phyloP scores from a whole-genome alignment of 1,140 invertebrate genomes.

The Ptiloglossa arizonensis region DNA sequence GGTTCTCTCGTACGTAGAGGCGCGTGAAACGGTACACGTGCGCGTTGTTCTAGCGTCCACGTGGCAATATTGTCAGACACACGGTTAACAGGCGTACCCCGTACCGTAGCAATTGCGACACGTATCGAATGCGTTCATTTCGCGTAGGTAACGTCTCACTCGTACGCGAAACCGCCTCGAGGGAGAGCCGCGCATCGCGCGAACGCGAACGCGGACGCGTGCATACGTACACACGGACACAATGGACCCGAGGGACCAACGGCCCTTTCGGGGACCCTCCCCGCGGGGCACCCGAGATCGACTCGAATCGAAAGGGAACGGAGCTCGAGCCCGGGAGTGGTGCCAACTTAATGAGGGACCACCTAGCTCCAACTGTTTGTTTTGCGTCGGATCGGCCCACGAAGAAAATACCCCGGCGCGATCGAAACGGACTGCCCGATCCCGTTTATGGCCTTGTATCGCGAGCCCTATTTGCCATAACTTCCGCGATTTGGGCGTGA shows the following conservation, averaged over 20 bases:
- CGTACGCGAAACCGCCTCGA: constrained; percentile 10
- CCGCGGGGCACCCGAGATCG: constrained; percentile 57
- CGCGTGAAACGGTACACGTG: constrained; percentile 39
- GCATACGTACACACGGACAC: constrained; percentile 31
- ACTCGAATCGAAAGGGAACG: constrained; percentile 63
- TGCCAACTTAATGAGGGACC: constrained; percentile 74
- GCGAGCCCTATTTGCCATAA: constrained; percentile 59
- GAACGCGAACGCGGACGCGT: not conserved
- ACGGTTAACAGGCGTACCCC: constrained; percentile 13
- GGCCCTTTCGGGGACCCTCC: constrained; percentile 50
- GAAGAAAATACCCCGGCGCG: constrained; percentile 41
- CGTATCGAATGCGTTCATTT: constrained; percentile 71
- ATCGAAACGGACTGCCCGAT: constrained; percentile 19
- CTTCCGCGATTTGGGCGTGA: constrained; percentile 67
- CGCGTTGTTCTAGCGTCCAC: constrained; percentile 18
- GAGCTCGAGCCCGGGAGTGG: constrained; percentile 50
- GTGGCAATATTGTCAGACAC: constrained; percentile 4
- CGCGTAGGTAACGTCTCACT: constrained; percentile 69
- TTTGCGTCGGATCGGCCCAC: constrained; percentile 55
- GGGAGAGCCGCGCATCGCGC: not conserved
- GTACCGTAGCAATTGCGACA: constrained; percentile 53
- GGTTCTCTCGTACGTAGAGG: not conserved
- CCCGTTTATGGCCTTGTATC: constrained; percentile 62
- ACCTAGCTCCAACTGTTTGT: constrained; percentile 71
- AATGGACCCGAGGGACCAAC: constrained; percentile 60